These are phyloP conservation scores for Pterocles burchelli DNA, from an alignment of 2,113 vertebrate genomes.

Conservation along the genomic window DNA sequence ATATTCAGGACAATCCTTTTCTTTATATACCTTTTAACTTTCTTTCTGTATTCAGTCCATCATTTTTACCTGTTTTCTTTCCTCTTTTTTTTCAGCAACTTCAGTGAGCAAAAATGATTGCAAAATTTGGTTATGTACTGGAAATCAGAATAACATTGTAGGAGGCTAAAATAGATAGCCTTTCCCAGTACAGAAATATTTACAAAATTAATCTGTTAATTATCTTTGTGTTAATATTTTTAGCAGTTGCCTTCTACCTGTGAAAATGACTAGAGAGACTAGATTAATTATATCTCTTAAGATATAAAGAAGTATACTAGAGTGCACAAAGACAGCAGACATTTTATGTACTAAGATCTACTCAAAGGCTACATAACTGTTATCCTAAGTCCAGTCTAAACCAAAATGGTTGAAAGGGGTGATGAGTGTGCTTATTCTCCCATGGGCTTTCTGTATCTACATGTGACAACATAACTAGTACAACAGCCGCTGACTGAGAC, in stretches of 20 bases:
- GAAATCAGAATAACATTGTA: neutral
- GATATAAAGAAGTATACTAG: neutral
- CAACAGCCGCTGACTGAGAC: neutral
- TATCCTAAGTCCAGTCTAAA: neutral
- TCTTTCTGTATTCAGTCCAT: neutral
- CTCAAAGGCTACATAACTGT: neutral
- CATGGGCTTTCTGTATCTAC: neutral
- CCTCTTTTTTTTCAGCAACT: neutral
- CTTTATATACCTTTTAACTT: neutral
- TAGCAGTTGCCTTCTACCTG: neutral
- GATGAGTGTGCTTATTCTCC: neutral
- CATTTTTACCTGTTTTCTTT: neutral
- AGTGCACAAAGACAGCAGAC: neutral
- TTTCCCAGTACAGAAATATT: neutral
- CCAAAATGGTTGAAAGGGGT: neutral
- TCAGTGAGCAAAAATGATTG: neutral
- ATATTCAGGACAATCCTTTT: neutral
- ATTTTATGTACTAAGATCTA: neutral
- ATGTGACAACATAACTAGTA: neutral
- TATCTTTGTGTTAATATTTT: neutral
- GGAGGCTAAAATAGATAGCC: neutral
- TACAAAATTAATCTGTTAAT: neutral
- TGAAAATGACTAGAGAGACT: neutral
- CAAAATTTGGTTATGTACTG: neutral
- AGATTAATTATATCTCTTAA: neutral